phyloP scores from a whole-genome alignment of 2,888 invertebrate species.

The Ectemnius cavifrons region DNA sequence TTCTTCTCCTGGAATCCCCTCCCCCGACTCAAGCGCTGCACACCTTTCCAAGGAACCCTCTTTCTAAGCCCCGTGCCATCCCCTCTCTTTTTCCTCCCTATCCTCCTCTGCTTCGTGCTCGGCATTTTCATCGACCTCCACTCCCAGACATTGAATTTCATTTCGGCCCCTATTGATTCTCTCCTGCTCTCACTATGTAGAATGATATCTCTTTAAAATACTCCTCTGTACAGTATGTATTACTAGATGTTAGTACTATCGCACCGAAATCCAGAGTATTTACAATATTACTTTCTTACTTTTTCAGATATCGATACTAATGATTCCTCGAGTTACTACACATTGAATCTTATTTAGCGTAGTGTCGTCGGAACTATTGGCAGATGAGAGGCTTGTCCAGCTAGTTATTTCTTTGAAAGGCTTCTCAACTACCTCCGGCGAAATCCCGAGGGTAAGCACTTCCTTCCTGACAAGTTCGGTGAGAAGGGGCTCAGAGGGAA shows the following conservation, averaged over 20 bases:
- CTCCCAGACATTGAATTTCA: not conserved
- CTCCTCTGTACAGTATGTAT: no score
- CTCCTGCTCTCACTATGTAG: no score
- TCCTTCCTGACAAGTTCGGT: not conserved
- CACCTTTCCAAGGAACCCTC: not conserved
- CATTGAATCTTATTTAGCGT: no score
- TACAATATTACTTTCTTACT: no score
- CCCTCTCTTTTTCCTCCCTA: conserved; percentile 11
- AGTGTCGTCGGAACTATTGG: not conserved
- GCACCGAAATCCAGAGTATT: no score
- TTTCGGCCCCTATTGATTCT: not conserved
- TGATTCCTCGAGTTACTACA: no score
- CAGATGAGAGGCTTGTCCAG: not conserved
- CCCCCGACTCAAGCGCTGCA: not conserved
- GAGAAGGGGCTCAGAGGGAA: not conserved
- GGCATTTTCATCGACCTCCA: not conserved
- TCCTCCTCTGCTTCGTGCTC: not conserved
- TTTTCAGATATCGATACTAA: no score
- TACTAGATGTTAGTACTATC: no score
- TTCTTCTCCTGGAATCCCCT: not conserved
- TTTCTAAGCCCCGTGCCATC: conserved; percentile 21
- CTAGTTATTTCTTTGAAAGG: not conserved
- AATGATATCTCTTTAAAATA: no score
- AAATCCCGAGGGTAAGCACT: conserved; percentile 1
- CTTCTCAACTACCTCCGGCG: not conserved